Evolutionary conservation across 2,888 invertebrate genomes (phyloP).

Genomic region (Eumacrocentrus americanus): DNA sequence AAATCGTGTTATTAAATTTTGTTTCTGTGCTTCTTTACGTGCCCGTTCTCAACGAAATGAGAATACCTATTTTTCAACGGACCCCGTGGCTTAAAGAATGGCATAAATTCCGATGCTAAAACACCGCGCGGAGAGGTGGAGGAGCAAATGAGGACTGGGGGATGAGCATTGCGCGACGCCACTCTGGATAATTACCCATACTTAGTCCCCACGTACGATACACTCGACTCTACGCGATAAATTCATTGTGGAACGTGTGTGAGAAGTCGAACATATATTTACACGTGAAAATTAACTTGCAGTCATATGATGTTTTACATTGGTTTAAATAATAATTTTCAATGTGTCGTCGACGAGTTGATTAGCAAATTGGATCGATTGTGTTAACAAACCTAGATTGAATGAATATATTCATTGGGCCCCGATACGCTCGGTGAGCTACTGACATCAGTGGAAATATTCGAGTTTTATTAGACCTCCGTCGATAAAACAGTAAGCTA

Average conservation of each 20-base stretch:
- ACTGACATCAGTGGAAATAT: background rate
- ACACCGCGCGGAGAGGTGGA: conserved; percentile 12
- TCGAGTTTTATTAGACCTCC: background rate
- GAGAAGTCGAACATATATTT: background rate
- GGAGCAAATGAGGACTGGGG: conserved; percentile 18
- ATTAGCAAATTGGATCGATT: background rate
- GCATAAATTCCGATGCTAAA: conserved; percentile 32
- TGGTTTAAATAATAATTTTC: background rate
- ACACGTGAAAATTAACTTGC: background rate
- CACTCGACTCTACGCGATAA: conserved; percentile 14
- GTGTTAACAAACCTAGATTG: background rate
- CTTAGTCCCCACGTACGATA: conserved; percentile 30
- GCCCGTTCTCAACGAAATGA: conserved; percentile 3
- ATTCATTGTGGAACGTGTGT: background rate
- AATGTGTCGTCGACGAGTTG: background rate
- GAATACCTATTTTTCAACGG: conserved; percentile 14
- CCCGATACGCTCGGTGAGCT: background rate
- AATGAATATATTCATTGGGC: background rate
- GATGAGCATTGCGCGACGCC: conserved; percentile 24
- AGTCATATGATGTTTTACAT: background rate
- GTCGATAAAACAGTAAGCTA: background rate
- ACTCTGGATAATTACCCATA: conserved; percentile 38
- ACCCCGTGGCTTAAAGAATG: conserved; percentile 30
- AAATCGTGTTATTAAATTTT: conserved; percentile 34
- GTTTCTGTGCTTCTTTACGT: conserved; percentile 10